Conservation (phyloP, 2,797 vertebrate genomes). For the Rhinichthys osculus region DNA sequence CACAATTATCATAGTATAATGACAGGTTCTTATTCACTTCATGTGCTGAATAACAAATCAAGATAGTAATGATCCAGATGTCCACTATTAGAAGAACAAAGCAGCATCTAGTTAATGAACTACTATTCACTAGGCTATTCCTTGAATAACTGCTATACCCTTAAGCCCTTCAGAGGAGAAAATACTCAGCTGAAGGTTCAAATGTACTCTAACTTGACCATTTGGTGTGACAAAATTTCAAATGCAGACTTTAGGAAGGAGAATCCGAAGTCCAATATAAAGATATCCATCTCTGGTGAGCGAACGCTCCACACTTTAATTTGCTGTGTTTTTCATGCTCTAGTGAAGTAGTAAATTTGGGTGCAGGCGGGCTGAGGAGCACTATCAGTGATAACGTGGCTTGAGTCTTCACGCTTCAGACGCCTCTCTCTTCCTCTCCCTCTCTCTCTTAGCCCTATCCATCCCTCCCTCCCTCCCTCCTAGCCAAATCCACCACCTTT, state of each 20-base stretch:
- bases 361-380: conserved; percentile 85
- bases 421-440: conserved; percentile 71
- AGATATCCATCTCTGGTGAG: conserved; percentile 93
- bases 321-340: conserved; percentile 95
- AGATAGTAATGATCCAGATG: neutral
- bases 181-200: conserved; percentile 44
- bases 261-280: conserved; percentile 89
- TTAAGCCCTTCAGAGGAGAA: conserved; percentile 13
- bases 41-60: neutral
- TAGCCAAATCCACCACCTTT: conserved; percentile 20
- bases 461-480: conserved; percentile 59
- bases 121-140: neutral
- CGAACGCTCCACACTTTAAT: conserved; percentile 92
- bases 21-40: neutral
- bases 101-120: conserved; percentile 5
- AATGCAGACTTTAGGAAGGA: conserved; percentile 75
- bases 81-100: neutral
- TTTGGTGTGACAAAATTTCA: conserved; percentile 78
- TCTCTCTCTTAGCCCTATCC: conserved; percentile 65
- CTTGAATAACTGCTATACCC: neutral
- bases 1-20: neutral
- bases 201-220: conserved; percentile 48
- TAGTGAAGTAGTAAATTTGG: conserved; percentile 95
- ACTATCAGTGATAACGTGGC: conserved; percentile 92
- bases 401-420: conserved; percentile 89